Evolutionary conservation across 2,888 invertebrate species (phyloP), one percentile per base, ranked within the genome.

Genomic region (Notodromas monacha): DNA sequence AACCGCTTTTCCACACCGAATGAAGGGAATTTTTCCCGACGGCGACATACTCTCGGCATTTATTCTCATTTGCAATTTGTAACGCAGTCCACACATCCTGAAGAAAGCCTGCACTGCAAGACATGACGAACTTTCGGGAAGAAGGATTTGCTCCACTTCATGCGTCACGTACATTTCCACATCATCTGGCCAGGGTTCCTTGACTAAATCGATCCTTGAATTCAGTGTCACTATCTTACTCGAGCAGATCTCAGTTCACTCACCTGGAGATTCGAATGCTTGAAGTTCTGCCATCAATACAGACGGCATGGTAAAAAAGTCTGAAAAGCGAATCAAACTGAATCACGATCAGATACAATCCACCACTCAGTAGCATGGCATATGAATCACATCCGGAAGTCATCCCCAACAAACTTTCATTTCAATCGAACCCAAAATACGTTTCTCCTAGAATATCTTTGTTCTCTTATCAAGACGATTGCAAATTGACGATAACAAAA

Each of bases 11-110:
- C 84, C 84, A 38, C 74, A 73, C 44, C 70, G 68, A 33, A 92
- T 65, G 43, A 92, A 79, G 0, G 92, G 92, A 1, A 92, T 66
- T 39, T 68, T 63, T 1, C 79, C 79, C 59, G 41, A 70, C 0
- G 89, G 89, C 0, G 89, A 86, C 76, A 92, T 89, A 45, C 70
- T 72, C 44, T 89, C 84, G 0, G 89, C 86, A 54, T 96, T 96
- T 41, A 68, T 63, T 36, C 69, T 57, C 41, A 68, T 66, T 38
- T 74, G 70, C 4, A 79, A 63, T 40, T 62, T 58, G 46, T 68
- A 84, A 0, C 68, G 64, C 1, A 92, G 56, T 32, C 66, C 63
- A 44, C 76, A 76, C 74, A 92, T 86, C 55, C 73, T 72, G 13
- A 96, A 54, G 45, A 72, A 86, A 0, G 84, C 70, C 46, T 84